Percentiles rank a stretch among this genome's conserved stretches.
Conservation (phyloP, 2,797 vertebrate genomes). For the Champsocephalus gunnari region DNA sequence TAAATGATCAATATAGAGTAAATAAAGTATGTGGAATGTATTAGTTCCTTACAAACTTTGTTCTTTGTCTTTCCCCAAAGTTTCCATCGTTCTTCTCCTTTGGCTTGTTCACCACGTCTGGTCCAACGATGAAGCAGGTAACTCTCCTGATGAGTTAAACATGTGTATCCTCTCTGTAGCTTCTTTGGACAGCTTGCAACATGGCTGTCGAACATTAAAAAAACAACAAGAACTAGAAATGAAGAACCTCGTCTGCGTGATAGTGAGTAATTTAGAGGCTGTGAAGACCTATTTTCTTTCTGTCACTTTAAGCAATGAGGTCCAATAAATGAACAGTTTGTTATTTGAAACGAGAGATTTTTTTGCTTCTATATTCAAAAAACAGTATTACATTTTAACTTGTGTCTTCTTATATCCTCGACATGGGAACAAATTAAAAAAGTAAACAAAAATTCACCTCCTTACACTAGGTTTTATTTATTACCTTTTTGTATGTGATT, state of each 20-base stretch:
- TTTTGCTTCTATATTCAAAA: too few species aligned
- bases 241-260: not conserved
- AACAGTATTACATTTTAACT: too few species aligned
- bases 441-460: too few species aligned
- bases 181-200: not conserved
- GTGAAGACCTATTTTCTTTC: not conserved
- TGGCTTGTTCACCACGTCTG: conserved; percentile 86
- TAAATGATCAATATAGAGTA: too few species aligned
- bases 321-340: not conserved
- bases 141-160: conserved; percentile 1
- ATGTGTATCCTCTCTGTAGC: not conserved
- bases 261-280: not conserved
- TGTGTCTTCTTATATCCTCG: too few species aligned
- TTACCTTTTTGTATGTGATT: too few species aligned
- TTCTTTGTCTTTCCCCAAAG: conserved; percentile 64
- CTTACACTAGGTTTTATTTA: too few species aligned
- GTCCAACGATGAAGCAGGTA: conserved; percentile 92
- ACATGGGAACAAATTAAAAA: too few species aligned
- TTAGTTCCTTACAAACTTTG: not conserved
- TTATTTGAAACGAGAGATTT: too few species aligned
- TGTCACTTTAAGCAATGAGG: not conserved
- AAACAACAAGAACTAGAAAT: not conserved
- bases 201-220: not conserved
- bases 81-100: conserved; percentile 90
- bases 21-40: not conserved